Evolutionary conservation across 2,888 invertebrate genomes (phyloP).

Genomic region (Tenthredo notha): DNA sequence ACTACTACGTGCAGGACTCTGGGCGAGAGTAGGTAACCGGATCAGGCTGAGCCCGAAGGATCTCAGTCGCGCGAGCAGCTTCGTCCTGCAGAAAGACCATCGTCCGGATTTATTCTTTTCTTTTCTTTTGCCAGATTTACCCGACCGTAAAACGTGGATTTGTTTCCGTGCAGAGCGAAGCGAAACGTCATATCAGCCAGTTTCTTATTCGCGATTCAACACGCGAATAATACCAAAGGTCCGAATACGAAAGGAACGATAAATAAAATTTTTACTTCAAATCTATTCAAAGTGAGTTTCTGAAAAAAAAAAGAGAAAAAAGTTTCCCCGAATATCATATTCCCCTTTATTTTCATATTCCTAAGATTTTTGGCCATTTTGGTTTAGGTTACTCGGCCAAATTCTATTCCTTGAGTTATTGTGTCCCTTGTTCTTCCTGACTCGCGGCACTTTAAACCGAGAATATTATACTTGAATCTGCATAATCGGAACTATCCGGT

Average conservation of each 20-base stretch:
- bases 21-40: constrained; percentile 47
- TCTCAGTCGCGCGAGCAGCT: constrained; percentile 21
- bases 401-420: neutral
- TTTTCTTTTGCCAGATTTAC: neutral
- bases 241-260: neutral
- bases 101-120: constrained; percentile 27
- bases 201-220: neutral
- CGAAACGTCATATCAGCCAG: constrained; percentile 2
- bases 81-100: constrained; percentile 16
- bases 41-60: constrained; percentile 46
- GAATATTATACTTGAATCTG: constrained; percentile 41
- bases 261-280: neutral
- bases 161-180: neutral
- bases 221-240: too few species aligned
- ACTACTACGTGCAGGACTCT: neutral
- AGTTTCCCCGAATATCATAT: neutral
- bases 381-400: neutral
- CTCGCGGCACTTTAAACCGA: constrained; percentile 20
- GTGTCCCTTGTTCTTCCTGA: neutral
- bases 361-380: neutral
- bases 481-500: constrained; percentile 49
- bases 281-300: constrained; percentile 3
- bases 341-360: neutral
- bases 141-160: constrained; percentile 44
- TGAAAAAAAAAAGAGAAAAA: neutral